Evolutionary conservation across 2,113 vertebrate genomes (phyloP).

Genomic region (Sinocyclocheilus anophthalmus): DNA sequence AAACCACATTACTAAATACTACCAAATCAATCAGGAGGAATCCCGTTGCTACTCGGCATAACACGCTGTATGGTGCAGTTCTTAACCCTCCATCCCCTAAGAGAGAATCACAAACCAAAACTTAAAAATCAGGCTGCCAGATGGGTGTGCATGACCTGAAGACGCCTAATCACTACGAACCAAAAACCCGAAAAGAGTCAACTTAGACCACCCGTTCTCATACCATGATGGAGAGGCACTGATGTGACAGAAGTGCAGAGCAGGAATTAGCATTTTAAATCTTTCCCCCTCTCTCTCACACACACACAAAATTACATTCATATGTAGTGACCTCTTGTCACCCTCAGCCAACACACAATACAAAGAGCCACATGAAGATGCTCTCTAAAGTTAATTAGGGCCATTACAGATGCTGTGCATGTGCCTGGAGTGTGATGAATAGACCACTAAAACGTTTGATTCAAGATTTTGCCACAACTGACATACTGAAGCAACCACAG

Average conservation of each 20-base stretch:
- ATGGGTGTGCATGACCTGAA: constrained; percentile 31
- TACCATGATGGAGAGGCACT: constrained; percentile 46
- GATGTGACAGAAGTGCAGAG: constrained; percentile 27
- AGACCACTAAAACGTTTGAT: not conserved
- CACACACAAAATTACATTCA: not conserved
- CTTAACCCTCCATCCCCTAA: constrained; percentile 31
- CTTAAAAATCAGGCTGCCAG: constrained; percentile 35
- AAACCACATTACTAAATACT: not conserved
- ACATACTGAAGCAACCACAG: not conserved
- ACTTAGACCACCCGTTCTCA: constrained; percentile 1
- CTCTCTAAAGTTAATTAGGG: not conserved
- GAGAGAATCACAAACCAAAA: constrained; percentile 36
- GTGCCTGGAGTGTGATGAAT: not conserved
- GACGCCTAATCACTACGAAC: no score
- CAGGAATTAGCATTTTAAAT: not conserved
- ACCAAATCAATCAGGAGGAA: not conserved
- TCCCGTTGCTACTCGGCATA: not conserved
- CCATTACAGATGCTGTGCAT: not conserved
- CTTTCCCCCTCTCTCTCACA: not conserved
- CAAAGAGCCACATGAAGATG: constrained; percentile 24
- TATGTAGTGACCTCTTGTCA: not conserved
- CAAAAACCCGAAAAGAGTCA: constrained; percentile 32
- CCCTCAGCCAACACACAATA: not conserved
- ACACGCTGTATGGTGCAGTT: constrained; percentile 14
- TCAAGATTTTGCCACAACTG: not conserved